These are phyloP conservation scores for Echinarachnius parma DNA, from an alignment of 53 echinoderm and acorn worm species.

Conservation along the genomic window DNA sequence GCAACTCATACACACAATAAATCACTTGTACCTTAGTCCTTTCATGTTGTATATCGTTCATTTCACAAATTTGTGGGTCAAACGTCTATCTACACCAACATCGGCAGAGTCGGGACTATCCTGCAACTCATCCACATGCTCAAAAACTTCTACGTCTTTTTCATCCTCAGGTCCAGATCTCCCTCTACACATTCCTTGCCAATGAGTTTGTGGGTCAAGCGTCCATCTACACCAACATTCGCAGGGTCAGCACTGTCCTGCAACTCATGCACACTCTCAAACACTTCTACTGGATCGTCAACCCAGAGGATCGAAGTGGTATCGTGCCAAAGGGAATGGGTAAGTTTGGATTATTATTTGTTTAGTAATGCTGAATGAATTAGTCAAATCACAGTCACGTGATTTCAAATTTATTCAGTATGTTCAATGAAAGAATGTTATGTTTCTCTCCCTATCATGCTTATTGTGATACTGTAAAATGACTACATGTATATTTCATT, in stretches of 20 bases:
- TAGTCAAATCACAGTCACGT: no score
- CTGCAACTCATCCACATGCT: conserved; percentile 97
- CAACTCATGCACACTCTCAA: conserved; percentile 99
- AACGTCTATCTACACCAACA: conserved; percentile 95
- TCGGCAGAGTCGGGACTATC: conserved; percentile 92
- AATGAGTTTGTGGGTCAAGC: conserved; percentile 98
- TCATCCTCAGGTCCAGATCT: conserved; percentile 76
- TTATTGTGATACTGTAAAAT: no score
- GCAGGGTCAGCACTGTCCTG: conserved; percentile 92
- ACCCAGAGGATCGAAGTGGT: conserved; percentile 89
- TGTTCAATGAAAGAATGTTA: no score
- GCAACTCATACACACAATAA: no score
- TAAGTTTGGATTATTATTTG: no score
- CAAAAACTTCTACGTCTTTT: conserved; percentile 98
- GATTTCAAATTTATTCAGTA: no score
- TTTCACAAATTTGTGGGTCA: conserved; percentile 99
- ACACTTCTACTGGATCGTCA: conserved; percentile 98
- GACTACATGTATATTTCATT: no score
- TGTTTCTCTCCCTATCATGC: no score
- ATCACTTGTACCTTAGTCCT: no score
- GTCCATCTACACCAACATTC: conserved; percentile 96
- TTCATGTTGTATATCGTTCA: no score
- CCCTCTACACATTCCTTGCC: conserved; percentile 96
- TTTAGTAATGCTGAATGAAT: no score
- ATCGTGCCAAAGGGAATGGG: conserved; percentile 84